Conservation (phyloP, 2,797 vertebrate species). For the Trachops cirrhosus region DNA sequence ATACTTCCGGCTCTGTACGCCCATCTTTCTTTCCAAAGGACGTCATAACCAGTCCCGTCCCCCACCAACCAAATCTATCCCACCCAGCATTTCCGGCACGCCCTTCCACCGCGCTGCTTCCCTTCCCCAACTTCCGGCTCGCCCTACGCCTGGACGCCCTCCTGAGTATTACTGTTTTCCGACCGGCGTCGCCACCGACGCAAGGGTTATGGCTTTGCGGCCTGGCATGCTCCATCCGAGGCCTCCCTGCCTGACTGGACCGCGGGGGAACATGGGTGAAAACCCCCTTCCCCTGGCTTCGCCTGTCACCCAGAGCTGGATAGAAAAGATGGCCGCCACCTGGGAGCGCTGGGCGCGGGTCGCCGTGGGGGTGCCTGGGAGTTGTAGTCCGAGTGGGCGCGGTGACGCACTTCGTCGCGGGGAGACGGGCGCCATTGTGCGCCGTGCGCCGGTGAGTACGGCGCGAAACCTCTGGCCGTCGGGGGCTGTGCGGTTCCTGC, state of each 20-base stretch:
- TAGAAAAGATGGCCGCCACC: not conserved
- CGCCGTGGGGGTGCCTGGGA: slow-evolving; percentile 56
- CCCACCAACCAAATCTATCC: not conserved
- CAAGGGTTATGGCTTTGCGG: not conserved
- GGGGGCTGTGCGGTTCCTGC: not conserved
- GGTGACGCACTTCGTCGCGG: slow-evolving; percentile 47
- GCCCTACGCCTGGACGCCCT: not conserved
- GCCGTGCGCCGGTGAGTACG: slow-evolving; percentile 14
- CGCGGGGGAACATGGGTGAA: fast-evolving
- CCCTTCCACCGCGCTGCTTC: not conserved
- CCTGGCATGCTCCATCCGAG: not conserved
- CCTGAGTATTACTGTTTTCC: no score
- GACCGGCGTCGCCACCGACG: not conserved
- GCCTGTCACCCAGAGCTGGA: not conserved
- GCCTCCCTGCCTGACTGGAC: not conserved
- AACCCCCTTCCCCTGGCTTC: not conserved
- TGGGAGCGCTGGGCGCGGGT: not conserved
- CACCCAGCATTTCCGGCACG: not conserved
- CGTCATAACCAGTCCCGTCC: not conserved
- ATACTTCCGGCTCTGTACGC: not conserved
- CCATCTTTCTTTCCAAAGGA: no score
- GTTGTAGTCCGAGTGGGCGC: slow-evolving; percentile 51
- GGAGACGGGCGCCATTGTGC: slow-evolving; percentile 55
- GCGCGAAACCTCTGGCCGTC: not conserved
- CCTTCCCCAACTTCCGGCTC: not conserved